These are phyloP conservation scores for Tenthredo distinguenda DNA, from an alignment of 2,888 invertebrate genomes.

Conservation along the genomic window DNA sequence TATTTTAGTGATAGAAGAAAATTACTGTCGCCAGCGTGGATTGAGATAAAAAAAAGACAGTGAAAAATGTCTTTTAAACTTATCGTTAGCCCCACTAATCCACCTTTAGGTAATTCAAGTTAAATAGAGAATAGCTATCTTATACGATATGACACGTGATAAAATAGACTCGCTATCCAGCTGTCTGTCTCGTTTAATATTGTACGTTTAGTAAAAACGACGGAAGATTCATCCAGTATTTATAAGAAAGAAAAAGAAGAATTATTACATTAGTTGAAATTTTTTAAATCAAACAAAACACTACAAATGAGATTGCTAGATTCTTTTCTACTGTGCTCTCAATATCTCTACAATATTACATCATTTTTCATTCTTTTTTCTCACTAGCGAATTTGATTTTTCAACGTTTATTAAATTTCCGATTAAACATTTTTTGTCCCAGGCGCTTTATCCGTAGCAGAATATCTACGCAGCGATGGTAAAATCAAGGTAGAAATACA, in stretches of 20 bases:
- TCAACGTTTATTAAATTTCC: neutral
- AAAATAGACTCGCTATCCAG: neutral
- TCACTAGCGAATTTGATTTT: neutral
- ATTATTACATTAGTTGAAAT: neutral
- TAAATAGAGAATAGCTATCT: neutral
- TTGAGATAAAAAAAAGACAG: neutral
- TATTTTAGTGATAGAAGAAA: conserved; percentile 16
- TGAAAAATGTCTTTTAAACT: conserved; percentile 66
- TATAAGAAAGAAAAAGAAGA: neutral
- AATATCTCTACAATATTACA: neutral
- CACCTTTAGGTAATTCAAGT: conserved; percentile 67
- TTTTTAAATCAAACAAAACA: neutral
- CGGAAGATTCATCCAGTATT: neutral
- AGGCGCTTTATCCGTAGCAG: conserved; percentile 70
- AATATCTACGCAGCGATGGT: conserved; percentile 63
- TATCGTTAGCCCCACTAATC: conserved; percentile 65
- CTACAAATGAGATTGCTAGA: neutral
- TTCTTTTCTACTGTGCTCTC: neutral
- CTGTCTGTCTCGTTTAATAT: conserved; percentile 20
- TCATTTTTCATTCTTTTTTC: neutral
- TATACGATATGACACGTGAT: neutral
- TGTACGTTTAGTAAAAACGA: neutral
- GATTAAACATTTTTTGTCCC: neutral
- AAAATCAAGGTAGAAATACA: conserved; percentile 63
- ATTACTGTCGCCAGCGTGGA: neutral